phyloP scores from a whole-genome alignment of 1,140 invertebrate genomes.

The Hesperophylax magnus region DNA sequence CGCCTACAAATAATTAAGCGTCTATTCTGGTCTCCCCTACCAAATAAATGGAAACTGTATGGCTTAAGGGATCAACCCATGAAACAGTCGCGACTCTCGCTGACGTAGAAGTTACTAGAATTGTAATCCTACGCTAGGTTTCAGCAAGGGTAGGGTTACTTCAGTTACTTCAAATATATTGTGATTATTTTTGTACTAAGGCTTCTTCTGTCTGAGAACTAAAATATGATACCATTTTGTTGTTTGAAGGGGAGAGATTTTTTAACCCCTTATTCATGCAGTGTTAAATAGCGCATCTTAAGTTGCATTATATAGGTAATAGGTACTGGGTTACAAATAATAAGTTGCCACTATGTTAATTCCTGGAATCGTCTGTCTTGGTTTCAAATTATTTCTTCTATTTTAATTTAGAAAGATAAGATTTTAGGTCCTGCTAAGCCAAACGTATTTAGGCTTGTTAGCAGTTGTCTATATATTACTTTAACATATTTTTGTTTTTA shows the following conservation, averaged over 20 bases:
- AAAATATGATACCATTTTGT: not conserved
- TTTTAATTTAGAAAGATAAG: no score
- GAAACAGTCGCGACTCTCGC: not conserved
- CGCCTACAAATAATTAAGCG: not conserved
- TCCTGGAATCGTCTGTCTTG: no score
- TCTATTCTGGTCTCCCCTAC: slow-evolving; percentile 13
- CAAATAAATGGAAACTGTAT: not conserved
- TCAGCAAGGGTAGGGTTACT: not conserved
- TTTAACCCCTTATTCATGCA: not conserved
- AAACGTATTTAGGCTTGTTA: no score
- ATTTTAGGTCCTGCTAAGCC: no score
- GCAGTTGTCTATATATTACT: no score
- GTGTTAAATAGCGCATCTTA: no score
- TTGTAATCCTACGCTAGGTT: not conserved
- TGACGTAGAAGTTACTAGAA: not conserved
- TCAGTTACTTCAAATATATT: not conserved
- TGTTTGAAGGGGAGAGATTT: not conserved
- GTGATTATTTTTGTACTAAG: not conserved
- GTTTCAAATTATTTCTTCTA: no score
- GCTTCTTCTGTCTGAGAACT: slow-evolving; percentile 11
- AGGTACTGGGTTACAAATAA: no score
- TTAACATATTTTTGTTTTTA: no score
- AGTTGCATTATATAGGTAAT: no score
- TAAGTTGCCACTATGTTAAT: no score
- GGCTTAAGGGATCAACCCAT: not conserved